phyloP scores from a whole-genome alignment of 1,140 invertebrate genomes.

The Drosophila grimshawi region DNA sequence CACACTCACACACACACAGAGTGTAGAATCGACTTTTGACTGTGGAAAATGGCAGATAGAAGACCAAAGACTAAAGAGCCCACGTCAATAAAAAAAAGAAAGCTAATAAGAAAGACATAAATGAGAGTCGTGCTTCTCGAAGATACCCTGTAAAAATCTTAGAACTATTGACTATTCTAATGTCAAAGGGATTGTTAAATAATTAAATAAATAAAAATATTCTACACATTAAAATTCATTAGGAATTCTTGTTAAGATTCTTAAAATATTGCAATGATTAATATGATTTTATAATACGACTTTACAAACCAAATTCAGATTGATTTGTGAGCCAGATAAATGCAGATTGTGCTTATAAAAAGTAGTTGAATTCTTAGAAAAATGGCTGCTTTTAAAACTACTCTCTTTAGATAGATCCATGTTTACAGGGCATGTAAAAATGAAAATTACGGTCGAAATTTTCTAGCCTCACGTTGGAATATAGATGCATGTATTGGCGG shows the following conservation, averaged over 20 bases:
- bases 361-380: too few relatives aligned
- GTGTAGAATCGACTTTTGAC: constrained; percentile 5
- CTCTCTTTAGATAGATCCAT: background rate
- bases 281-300: too few relatives aligned
- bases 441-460: constrained; percentile 21
- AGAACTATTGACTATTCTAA: too few relatives aligned
- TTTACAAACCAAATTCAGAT: too few relatives aligned
- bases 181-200: too few relatives aligned
- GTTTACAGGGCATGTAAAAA: background rate
- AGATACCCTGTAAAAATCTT: background rate
- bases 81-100: constrained; percentile 10
- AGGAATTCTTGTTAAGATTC: too few relatives aligned
- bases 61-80: constrained; percentile 21
- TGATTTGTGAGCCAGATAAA: background rate
- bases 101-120: background rate
- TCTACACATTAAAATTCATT: too few relatives aligned
- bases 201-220: too few relatives aligned
- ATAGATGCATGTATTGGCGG: constrained; percentile 10
- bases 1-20: background rate
- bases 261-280: too few relatives aligned
- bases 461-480: constrained; percentile 18
- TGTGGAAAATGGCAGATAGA: constrained; percentile 6
- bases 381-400: background rate
- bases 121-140: background rate
- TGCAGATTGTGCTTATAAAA: too few relatives aligned